Conservation (phyloP, 2,797 vertebrate genomes). For the Malurus leucopterus region DNA sequence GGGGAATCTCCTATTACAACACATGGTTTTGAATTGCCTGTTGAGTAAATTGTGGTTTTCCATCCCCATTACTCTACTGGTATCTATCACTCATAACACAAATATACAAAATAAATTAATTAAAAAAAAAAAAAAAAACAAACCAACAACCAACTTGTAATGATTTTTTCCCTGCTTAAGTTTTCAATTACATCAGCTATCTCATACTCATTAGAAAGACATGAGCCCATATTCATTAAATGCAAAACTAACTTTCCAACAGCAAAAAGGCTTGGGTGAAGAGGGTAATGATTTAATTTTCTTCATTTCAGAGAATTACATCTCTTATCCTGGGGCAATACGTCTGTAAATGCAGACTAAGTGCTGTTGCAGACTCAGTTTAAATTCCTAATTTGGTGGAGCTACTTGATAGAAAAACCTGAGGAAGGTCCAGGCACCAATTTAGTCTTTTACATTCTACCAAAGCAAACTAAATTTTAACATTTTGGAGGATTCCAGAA, state of each 20-base stretch:
- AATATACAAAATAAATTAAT: slow-evolving; percentile 55
- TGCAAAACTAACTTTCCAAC: slow-evolving; percentile 65
- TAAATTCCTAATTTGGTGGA: slow-evolving; percentile 46
- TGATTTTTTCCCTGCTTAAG: slow-evolving; percentile 44
- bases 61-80: background rate
- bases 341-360: slow-evolving; percentile 49
- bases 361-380: slow-evolving; percentile 41
- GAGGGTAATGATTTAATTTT: slow-evolving; percentile 67
- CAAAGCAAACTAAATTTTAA: background rate
- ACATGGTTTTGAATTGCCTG: background rate
- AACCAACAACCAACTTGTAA: background rate
- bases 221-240: slow-evolving; percentile 59
- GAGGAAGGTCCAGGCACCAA: background rate
- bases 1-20: background rate
- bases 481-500: background rate
- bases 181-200: slow-evolving; percentile 63
- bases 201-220: slow-evolving; percentile 60
- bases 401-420: slow-evolving; percentile 1
- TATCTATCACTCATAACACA: slow-evolving; percentile 38
- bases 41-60: background rate
- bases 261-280: slow-evolving; percentile 59
- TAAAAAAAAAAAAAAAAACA: background rate
- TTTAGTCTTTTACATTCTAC: background rate
- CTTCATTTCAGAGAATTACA: slow-evolving; percentile 64
- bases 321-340: slow-evolving; percentile 60